These are phyloP conservation scores for Epicampocera succincta DNA, from an alignment of 2,888 invertebrate genomes.

Conservation along the genomic window DNA sequence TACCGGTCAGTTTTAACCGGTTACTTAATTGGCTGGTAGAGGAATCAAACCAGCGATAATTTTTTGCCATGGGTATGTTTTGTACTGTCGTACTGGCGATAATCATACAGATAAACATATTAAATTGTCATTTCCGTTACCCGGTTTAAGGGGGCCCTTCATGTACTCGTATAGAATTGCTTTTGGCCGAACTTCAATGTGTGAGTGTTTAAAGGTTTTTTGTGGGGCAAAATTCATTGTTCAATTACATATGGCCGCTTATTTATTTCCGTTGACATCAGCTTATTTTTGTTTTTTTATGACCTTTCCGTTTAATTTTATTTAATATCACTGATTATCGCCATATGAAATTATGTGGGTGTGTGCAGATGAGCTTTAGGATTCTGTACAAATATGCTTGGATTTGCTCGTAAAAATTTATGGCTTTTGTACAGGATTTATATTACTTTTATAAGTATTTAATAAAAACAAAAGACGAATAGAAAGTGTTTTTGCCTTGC, in stretches of 20 bases:
- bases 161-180: background rate
- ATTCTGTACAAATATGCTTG: background rate
- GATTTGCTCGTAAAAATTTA: constrained; percentile 47
- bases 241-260: constrained; percentile 57
- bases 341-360: constrained; percentile 24
- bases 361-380: constrained; percentile 1
- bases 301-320: constrained; percentile 45
- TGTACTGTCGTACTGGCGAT: constrained; percentile 23
- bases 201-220: constrained; percentile 11
- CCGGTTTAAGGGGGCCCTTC: constrained; percentile 57
- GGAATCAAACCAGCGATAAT: background rate
- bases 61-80: background rate
- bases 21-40: background rate
- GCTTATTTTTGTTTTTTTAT: constrained; percentile 48
- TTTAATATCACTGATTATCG: constrained; percentile 64
- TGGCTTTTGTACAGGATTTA: constrained; percentile 32
- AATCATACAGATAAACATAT: constrained; percentile 63
- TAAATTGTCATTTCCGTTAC: constrained; percentile 67
- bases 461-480: background rate
- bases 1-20: background rate
- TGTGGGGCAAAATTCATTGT: constrained; percentile 28
- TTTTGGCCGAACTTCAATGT: background rate
- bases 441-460: constrained; percentile 1
- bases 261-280: constrained; percentile 67
- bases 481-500: background rate